Evolutionary conservation across 2,113 vertebrate species (phyloP).

Genomic region (Phodopus roborovskii): DNA sequence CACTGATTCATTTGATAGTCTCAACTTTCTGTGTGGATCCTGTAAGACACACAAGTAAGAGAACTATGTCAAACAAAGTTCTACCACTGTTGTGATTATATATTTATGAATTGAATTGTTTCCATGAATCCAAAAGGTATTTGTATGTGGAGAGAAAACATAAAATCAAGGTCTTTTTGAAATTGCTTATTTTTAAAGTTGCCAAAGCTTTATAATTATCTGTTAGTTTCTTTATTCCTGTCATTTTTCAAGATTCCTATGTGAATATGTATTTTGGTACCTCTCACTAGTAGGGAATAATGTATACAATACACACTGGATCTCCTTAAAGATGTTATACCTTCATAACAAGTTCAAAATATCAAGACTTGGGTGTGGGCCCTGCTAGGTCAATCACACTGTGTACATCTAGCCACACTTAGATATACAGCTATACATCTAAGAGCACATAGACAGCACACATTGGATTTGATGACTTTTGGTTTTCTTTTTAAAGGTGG

Average conservation of each 20-base stretch:
- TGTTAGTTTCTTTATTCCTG: slow-evolving; percentile 14
- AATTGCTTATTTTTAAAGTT: slow-evolving; percentile 41
- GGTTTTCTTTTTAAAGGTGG: not conserved
- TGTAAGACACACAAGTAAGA: not conserved
- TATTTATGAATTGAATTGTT: not conserved
- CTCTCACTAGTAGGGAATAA: not conserved
- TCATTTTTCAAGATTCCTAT: not conserved
- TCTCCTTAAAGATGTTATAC: not conserved
- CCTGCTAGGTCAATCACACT: not conserved
- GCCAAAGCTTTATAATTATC: not conserved
- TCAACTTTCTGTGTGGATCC: not conserved
- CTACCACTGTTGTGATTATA: not conserved
- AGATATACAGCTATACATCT: no score
- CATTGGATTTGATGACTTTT: not conserved
- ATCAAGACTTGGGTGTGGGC: not conserved
- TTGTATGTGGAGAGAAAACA: not conserved
- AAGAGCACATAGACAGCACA: not conserved
- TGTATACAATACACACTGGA: not conserved
- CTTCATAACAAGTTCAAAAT: not conserved
- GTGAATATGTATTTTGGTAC: not conserved
- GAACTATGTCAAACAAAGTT: not conserved
- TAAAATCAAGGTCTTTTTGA: slow-evolving; percentile 24
- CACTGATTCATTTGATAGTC: not conserved
- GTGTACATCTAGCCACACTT: no score
- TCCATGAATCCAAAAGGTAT: not conserved